Evolutionary conservation across 2,113 vertebrate genomes (phyloP).

Genomic region (Heterotilapia buettikoferi): DNA sequence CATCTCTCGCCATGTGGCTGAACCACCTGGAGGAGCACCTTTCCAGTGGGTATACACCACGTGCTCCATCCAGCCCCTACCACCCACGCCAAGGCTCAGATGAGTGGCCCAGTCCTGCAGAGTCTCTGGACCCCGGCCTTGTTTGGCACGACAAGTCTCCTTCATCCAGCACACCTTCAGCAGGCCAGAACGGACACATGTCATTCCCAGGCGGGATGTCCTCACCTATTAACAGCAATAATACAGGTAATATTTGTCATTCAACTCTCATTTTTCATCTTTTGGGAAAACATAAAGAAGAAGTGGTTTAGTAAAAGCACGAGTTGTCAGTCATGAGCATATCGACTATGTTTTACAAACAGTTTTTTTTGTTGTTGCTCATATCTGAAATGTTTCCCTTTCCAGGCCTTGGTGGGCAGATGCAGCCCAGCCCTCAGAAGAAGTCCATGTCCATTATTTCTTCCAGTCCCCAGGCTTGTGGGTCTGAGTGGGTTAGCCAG

Average conservation of each 20-base stretch:
- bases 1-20: slow-evolving; percentile 88
- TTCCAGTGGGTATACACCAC: slow-evolving; percentile 73
- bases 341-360: not conserved
- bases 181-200: slow-evolving; percentile 86
- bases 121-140: slow-evolving; percentile 75
- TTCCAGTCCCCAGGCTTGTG: slow-evolving; percentile 76
- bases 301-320: not conserved
- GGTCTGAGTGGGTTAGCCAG: slow-evolving; percentile 80
- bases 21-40: slow-evolving; percentile 91
- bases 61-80: slow-evolving; percentile 72
- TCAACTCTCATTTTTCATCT: not conserved
- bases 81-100: slow-evolving; percentile 85
- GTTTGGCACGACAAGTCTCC: slow-evolving; percentile 84
- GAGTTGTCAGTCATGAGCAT: not conserved
- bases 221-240: slow-evolving; percentile 82
- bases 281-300: not conserved
- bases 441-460: slow-evolving; percentile 85
- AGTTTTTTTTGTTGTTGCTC: not conserved
- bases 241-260: slow-evolving; percentile 68
- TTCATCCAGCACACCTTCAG: slow-evolving; percentile 70
- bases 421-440: slow-evolving; percentile 85
- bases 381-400: not conserved
- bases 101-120: slow-evolving; percentile 81
- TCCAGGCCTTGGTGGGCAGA: slow-evolving; percentile 76
- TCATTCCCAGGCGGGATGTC: slow-evolving; percentile 80